phyloP scores from a whole-genome alignment of 2,797 vertebrate genomes.

The Holocentrus rufus region DNA sequence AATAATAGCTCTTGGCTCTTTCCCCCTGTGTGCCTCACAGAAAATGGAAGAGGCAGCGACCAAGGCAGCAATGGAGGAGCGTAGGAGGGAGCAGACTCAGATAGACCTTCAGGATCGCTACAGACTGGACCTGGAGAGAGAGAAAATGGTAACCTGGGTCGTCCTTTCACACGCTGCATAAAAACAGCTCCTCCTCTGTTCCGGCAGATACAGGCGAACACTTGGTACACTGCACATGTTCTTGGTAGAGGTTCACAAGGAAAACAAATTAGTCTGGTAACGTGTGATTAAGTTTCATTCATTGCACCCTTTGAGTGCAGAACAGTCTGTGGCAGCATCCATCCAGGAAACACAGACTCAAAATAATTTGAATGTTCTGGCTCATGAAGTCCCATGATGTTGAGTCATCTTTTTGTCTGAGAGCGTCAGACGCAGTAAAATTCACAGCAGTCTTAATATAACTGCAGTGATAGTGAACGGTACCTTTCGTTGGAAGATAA shows the following conservation, averaged over 20 bases:
- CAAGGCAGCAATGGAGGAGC: constrained; percentile 86
- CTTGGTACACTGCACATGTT: background rate
- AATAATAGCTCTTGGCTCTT: constrained; percentile 5
- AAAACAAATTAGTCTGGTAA: background rate
- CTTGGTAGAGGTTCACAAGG: background rate
- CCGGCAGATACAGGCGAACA: background rate
- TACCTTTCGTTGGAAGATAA: background rate
- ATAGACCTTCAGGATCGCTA: constrained; percentile 90
- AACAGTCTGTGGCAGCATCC: background rate
- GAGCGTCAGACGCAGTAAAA: constrained; percentile 24
- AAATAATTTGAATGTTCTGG: constrained; percentile 7
- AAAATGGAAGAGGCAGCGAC: constrained; percentile 90
- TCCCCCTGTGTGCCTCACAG: constrained; percentile 72
- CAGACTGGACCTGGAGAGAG: constrained; percentile 90
- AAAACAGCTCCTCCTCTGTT: background rate
- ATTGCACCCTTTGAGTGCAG: background rate
- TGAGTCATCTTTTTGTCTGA: constrained; percentile 50
- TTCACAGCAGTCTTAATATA: background rate
- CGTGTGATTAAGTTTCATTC: constrained; percentile 8
- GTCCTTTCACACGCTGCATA: background rate
- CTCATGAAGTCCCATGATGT: constrained; percentile 22
- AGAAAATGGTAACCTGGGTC: constrained; percentile 86
- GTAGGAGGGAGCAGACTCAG: constrained; percentile 87
- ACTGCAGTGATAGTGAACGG: too few species aligned
- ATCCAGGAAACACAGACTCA: constrained; percentile 47